phyloP scores from a whole-genome alignment of 2,113 vertebrate genomes.

The Urocitellus parryii region DNA sequence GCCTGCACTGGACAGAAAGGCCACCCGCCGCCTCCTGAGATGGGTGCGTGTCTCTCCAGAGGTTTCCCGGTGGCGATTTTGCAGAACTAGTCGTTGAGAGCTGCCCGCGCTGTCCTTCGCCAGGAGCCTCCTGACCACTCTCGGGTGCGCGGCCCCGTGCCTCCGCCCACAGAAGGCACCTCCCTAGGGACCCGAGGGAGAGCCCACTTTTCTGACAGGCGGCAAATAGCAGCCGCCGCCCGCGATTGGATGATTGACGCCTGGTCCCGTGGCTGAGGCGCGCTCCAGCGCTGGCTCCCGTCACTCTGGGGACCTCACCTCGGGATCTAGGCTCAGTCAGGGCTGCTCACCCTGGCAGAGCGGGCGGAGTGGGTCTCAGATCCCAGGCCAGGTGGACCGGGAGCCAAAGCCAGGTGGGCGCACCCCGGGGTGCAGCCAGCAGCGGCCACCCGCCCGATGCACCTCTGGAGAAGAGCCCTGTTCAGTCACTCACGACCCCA shows the following conservation, averaged over 20 bases:
- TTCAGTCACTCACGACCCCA: not conserved
- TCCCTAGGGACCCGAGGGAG: not conserved
- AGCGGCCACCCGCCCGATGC: too few species aligned
- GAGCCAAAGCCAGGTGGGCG: too few species aligned
- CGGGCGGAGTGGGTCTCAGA: too few species aligned
- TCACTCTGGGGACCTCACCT: too few species aligned
- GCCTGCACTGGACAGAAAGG: not conserved
- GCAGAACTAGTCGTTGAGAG: constrained; percentile 30
- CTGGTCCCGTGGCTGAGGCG: not conserved
- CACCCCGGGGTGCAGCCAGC: too few species aligned
- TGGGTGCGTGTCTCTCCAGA: not conserved
- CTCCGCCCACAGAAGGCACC: too few species aligned
- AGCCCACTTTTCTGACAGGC: constrained; percentile 61
- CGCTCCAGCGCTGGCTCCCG: too few species aligned
- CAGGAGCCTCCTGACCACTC: not conserved
- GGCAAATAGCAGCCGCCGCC: constrained; percentile 62
- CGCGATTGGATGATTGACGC: constrained; percentile 32
- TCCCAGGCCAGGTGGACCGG: too few species aligned
- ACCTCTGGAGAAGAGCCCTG: not conserved
- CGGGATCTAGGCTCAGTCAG: too few species aligned
- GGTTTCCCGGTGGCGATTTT: constrained; percentile 49
- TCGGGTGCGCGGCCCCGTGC: too few species aligned
- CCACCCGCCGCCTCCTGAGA: not conserved
- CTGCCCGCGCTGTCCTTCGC: constrained; percentile 37
- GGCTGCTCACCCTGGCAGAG: too few species aligned